Evolutionary conservation across 2,888 invertebrate genomes (phyloP).

Genomic region (Cataglyphis livida): DNA sequence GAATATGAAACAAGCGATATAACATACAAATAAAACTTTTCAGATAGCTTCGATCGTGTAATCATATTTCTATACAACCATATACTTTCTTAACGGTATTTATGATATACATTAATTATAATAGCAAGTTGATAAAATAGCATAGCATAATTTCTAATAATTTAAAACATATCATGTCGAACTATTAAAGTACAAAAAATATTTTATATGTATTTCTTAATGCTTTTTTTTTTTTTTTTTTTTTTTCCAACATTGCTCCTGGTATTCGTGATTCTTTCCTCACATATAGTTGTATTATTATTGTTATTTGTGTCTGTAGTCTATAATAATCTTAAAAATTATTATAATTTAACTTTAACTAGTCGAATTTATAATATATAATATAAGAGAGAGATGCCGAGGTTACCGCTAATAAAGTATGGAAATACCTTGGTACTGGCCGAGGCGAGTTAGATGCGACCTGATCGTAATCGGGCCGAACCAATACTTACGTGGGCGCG

Average conservation of each 20-base stretch:
- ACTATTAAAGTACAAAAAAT: neutral
- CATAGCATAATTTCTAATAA: neutral
- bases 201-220: neutral
- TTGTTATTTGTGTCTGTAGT: neutral
- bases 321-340: neutral
- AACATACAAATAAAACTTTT: neutral
- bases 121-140: neutral
- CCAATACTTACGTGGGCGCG: constrained; percentile 93
- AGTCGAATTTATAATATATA: neutral
- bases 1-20: constrained; percentile 10
- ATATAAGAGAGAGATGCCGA: neutral
- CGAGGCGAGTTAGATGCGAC: neutral
- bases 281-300: neutral
- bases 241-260: neutral
- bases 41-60: neutral
- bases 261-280: neutral
- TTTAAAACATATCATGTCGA: neutral
- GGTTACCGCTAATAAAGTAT: neutral
- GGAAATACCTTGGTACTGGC: constrained; percentile 10
- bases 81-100: neutral
- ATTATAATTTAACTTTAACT: neutral
- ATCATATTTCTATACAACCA: neutral
- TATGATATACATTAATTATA: neutral
- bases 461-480: constrained; percentile 54
- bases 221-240: too few relatives aligned